Conservation (phyloP, 92 coral and sea anemone genomes). For the Palythoa grandiflora region DNA sequence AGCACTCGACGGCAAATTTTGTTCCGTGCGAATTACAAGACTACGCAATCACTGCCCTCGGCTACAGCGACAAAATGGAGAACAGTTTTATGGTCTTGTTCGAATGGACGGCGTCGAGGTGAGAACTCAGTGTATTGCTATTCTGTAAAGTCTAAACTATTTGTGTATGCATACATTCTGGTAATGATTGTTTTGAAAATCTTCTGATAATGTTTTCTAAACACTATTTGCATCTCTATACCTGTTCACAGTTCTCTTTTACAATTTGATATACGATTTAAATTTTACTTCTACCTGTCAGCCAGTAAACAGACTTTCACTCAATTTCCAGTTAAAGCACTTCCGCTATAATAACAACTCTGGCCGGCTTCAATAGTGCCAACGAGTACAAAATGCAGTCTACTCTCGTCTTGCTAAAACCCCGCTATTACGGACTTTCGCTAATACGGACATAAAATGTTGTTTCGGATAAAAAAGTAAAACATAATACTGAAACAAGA, state of each 20-base stretch:
- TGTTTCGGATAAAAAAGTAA: too few species aligned
- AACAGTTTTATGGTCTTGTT: not conserved
- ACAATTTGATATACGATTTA: not conserved
- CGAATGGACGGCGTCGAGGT: constrained; percentile 45
- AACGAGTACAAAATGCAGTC: too few species aligned
- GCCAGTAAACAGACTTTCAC: not conserved
- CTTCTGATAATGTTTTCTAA: not conserved
- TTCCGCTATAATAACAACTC: not conserved
- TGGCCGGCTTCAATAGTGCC: too few species aligned
- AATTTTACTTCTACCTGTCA: not conserved
- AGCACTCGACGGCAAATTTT: constrained; percentile 19
- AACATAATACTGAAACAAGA: too few species aligned
- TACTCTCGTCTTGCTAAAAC: too few species aligned
- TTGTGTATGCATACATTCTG: not conserved
- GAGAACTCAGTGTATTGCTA: not conserved
- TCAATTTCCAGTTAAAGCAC: not conserved
- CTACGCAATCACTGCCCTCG: constrained; percentile 16
- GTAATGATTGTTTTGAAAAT: not conserved
- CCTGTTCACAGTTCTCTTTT: not conserved
- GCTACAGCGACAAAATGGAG: not conserved
- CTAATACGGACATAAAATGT: too few species aligned
- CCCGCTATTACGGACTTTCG: too few species aligned
- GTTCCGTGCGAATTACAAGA: constrained; percentile 24
- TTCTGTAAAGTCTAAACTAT: not conserved
- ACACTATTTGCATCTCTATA: not conserved